Base-by-base conservation (phyloP, 2,888 invertebrate genomes). In the Cylloceria caligata region DNA sequence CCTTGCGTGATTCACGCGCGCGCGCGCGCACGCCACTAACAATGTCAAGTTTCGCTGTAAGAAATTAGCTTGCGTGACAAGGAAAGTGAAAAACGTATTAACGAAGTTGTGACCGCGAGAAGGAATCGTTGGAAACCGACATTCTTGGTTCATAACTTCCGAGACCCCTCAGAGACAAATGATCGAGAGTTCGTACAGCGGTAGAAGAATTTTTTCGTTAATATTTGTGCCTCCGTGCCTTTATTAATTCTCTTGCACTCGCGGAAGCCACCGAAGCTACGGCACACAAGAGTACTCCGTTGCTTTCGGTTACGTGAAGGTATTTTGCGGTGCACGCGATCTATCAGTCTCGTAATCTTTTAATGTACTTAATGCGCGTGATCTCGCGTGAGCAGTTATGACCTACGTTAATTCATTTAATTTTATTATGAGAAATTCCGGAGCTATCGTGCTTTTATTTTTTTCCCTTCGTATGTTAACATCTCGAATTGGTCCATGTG, bases 1-100 rank as follows among this genome's bases (percentile, higher is more conserved):
- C 76, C 76, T 76, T 34, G 76, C 76, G 72, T 68, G 72, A 67
- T 81, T 9, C 19, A 49, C 71, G 42, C 57, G 49, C 71, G 75
- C 47, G 65, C n/a, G n/a, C n/a, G n/a, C n/a, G n/a, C n/a, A n/a
- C n/a, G n/a, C n/a, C n/a, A 39, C 30, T 34, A 67, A 81, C 81
- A 77, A 76, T 81, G 81, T 81, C 76, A 55, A 73, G 71, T 76
- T 76, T 36, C 36, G 45, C 34, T 39, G 74, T 64, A 64, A 80
- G 74, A 72, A 19, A 81, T 76, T 81, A 60, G 76, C 76, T 71
- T 47, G 69, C 75, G 80, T 75, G 67, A 11, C 67, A 52, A 39
- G 49, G 71, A 75, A 64, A 80, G 75, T 74, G 74, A 80, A 36
- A 62, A 19, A 62, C 36, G 13, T 9, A 52, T 52, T 24, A 52